phyloP scores from a whole-genome alignment of 2,888 invertebrate species.

The Polydrusus cervinus region DNA sequence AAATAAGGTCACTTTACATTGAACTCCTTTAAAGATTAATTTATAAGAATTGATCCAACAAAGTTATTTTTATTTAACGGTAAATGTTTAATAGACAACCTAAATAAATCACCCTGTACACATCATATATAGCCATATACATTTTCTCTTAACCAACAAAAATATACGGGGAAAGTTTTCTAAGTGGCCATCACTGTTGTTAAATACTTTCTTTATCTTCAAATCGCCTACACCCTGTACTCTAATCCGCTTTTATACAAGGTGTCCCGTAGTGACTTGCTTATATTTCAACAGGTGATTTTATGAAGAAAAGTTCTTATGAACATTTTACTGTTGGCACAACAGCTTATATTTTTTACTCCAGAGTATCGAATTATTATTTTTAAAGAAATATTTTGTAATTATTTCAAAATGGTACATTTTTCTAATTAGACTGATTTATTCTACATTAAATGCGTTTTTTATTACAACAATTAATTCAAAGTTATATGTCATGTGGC shows the following conservation, averaged over 20 bases:
- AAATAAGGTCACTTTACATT: slow-evolving; percentile 31
- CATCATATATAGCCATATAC: slow-evolving; percentile 26
- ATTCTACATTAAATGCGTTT: too few relatives aligned
- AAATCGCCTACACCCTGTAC: slow-evolving; percentile 50
- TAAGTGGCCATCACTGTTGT: slow-evolving; percentile 33
- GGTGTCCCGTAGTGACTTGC: too few relatives aligned
- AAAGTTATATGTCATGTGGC: too few relatives aligned
- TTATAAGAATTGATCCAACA: slow-evolving; percentile 14
- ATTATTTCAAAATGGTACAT: too few relatives aligned
- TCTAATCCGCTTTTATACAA: slow-evolving; percentile 38
- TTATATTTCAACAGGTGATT: too few relatives aligned
- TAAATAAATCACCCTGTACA: slow-evolving; percentile 40
- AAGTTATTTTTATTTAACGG: slow-evolving; percentile 6
- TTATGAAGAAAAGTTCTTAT: too few relatives aligned
- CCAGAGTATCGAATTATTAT: too few relatives aligned
- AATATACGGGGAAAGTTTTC: slow-evolving; percentile 42
- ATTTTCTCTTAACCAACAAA: slow-evolving; percentile 20
- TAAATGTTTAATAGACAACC: not conserved
- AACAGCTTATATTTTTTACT: too few relatives aligned
- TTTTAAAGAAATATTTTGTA: too few relatives aligned
- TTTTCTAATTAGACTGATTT: too few relatives aligned
- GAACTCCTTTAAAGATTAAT: slow-evolving; percentile 28
- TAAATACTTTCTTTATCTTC: slow-evolving; percentile 35
- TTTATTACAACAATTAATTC: too few relatives aligned
- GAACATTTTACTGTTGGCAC: too few relatives aligned